Percentiles rank a stretch among this genome's conserved stretches.
Evolutionary conservation across 1,140 invertebrate species (phyloP).

Genomic region (Bilobella aurantiaca): DNA sequence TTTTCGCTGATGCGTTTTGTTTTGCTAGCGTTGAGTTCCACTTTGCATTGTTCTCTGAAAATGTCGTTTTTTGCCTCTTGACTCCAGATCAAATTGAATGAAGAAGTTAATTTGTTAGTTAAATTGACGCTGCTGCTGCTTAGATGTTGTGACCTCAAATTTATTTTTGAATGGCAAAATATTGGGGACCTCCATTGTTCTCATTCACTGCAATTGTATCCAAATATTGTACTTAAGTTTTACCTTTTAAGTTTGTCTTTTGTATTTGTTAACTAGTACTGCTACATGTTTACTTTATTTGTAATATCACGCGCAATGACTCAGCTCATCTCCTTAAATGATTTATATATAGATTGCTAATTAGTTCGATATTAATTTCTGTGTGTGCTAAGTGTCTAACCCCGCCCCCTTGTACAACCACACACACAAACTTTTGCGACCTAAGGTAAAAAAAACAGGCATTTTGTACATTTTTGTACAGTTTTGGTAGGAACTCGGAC

Average conservation of each 20-base stretch:
- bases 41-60: too few relatives aligned
- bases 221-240: slow-evolving; percentile 5
- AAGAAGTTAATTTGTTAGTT: too few relatives aligned
- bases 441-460: background rate
- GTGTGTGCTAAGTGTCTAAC: background rate
- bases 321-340: too few relatives aligned
- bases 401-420: background rate
- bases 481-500: background rate
- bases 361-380: background rate
- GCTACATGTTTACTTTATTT: background rate
- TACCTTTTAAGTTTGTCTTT: too few relatives aligned
- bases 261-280: background rate
- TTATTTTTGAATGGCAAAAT: background rate
- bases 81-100: too few relatives aligned
- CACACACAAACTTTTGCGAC: background rate
- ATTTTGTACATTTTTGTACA: slow-evolving; percentile 9
- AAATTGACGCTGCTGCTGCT: too few relatives aligned
- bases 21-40: too few relatives aligned
- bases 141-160: too few relatives aligned
- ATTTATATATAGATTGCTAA: background rate
- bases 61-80: background rate
- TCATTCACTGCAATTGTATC: background rate
- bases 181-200: background rate
- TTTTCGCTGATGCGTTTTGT: too few relatives aligned
- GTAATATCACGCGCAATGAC: background rate